Percentiles rank a stretch among this genome's conserved stretches.
These are phyloP conservation scores for Agapetus fuscipes DNA, from an alignment of 2,888 invertebrate species.

Conservation along the genomic window DNA sequence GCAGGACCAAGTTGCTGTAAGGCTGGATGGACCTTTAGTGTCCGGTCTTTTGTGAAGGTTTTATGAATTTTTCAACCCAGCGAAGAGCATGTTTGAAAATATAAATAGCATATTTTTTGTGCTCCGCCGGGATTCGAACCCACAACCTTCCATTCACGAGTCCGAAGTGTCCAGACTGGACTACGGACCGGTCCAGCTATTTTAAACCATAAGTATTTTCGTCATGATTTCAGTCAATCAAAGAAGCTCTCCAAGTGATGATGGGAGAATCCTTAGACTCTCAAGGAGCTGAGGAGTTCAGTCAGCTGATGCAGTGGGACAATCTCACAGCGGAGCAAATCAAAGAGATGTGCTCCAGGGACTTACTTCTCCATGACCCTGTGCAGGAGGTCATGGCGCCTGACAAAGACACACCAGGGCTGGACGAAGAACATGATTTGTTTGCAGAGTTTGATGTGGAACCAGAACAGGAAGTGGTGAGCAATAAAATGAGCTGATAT, in stretches of 20 bases:
- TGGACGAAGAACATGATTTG: slow-evolving; percentile 9
- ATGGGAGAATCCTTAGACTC: slow-evolving; percentile 52
- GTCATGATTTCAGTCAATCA: slow-evolving; percentile 43
- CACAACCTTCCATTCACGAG: no score
- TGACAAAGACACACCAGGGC: background rate
- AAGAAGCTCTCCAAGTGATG: slow-evolving; percentile 48
- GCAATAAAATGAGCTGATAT: slow-evolving; percentile 27
- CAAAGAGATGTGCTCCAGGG: slow-evolving; percentile 7
- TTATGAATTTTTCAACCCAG: no score
- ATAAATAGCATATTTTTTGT: no score
- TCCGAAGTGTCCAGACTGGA: no score
- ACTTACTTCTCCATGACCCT: no score
- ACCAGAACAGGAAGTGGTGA: slow-evolving; percentile 12
- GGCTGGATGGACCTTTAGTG: no score
- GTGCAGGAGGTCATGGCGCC: background rate
- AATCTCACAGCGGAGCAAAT: slow-evolving; percentile 24
- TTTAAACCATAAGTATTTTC: no score
- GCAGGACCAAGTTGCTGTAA: no score
- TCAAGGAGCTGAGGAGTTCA: slow-evolving; percentile 40
- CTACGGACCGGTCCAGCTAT: no score
- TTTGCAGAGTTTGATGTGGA: slow-evolving; percentile 20
- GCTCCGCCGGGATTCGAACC: no score
- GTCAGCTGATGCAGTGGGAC: slow-evolving; percentile 43
- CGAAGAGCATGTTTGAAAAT: no score
- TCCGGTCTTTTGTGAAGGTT: no score